Conservation (phyloP, 1,140 invertebrate species). For the Drepana arcuata region DNA sequence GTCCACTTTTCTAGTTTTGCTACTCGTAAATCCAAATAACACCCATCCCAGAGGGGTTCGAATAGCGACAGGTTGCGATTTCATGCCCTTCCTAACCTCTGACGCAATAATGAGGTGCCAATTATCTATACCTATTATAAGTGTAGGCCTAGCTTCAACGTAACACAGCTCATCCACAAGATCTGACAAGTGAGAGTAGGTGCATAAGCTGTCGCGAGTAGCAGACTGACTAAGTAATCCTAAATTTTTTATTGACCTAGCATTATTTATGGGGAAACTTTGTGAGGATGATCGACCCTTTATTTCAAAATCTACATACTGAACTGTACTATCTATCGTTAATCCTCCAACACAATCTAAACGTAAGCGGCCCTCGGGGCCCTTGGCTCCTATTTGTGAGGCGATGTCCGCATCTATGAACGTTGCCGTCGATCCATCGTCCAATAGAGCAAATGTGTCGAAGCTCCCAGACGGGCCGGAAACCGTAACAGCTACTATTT, state of each 20-base stretch:
- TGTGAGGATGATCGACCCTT: background rate
- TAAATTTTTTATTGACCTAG: background rate
- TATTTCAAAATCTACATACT: background rate
- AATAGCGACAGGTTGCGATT: background rate
- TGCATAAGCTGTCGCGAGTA: background rate
- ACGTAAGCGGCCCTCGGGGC: background rate
- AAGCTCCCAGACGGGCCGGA: background rate
- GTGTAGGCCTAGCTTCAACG: background rate
- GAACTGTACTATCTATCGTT: background rate
- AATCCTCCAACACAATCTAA: background rate
- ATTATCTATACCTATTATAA: background rate
- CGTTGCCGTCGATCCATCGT: background rate
- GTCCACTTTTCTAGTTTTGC: background rate
- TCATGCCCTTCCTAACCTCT: background rate
- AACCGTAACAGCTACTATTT: background rate
- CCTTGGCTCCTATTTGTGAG: background rate
- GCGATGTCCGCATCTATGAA: background rate
- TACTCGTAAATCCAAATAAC: background rate
- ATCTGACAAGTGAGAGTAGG: background rate
- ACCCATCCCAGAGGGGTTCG: background rate
- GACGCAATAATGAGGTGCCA: background rate
- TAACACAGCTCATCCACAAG: background rate
- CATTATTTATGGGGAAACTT: too few relatives aligned
- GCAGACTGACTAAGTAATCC: background rate
- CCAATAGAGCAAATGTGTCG: background rate